These are phyloP conservation scores for Myotis planiceps DNA, from an alignment of 2,797 vertebrate species.

Conservation along the genomic window DNA sequence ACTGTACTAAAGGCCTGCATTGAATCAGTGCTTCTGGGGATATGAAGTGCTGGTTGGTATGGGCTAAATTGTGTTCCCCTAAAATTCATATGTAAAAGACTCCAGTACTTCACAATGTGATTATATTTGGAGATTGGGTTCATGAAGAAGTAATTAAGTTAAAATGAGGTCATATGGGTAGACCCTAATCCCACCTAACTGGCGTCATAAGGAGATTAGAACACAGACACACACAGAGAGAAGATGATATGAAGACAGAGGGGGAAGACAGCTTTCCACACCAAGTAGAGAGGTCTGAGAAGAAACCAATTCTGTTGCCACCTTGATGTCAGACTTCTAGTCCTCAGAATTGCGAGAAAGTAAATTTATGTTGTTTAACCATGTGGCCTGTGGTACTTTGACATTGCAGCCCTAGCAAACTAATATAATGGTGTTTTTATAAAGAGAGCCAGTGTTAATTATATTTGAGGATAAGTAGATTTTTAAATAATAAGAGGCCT, in stretches of 20 bases:
- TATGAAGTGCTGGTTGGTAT: not conserved
- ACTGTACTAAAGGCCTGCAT: not conserved
- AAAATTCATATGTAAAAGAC: not conserved
- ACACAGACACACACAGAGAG: not conserved
- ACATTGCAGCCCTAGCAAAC: not conserved
- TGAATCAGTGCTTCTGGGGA: accelerated
- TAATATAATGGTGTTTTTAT: not conserved
- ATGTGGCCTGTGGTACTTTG: not conserved
- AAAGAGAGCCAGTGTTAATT: not conserved
- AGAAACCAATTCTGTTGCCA: not conserved
- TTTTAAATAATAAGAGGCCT: not conserved
- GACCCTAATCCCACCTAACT: not conserved
- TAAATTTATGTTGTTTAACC: not conserved
- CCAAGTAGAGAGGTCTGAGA: not conserved
- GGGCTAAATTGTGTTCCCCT: not conserved
- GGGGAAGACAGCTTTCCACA: not conserved
- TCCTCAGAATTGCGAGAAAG: not conserved
- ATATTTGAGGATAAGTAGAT: not conserved
- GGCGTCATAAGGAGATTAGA: not conserved
- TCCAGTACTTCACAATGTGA: not conserved
- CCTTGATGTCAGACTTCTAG: not conserved
- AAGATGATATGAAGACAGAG: not conserved
- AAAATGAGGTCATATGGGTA: not conserved
- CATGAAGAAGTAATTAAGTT: not conserved
- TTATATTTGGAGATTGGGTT: not conserved